Base-by-base conservation (phyloP, 2,888 invertebrate genomes). In the Stenurella melanura region DNA sequence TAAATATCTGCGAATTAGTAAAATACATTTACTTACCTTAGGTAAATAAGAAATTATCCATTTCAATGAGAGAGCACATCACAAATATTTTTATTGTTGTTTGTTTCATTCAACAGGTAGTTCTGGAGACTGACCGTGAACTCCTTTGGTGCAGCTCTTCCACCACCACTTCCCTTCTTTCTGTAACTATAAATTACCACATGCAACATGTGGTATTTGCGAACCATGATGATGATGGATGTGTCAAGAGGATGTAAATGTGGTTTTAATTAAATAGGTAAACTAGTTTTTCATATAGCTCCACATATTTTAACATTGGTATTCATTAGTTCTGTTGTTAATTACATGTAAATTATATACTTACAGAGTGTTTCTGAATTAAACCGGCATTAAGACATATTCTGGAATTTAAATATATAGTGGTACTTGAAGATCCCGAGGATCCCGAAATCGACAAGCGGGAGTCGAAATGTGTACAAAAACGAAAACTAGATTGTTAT, bases 91-190 rank as follows among this genome's bases (percentile, higher is more conserved):
- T 19, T 30, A 54, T 68, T 42, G 66, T 34, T 69, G 63, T 73
- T 72, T 75, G 67, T 71, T 73, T 72, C 70, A 75, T 74, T 75
- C 75, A 78, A 73, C 75, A 73, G 66, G 77, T 57, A 75, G 73
- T 72, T 74, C 73, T 57, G 60, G 30, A 60, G 42, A 74, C 73
- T 78, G 78, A 73, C 78, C 78, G 67, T 78, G 78, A 78, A 78
- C 78, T 75, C 76, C 60, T 60, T 34, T 60, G 21, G 17, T 70
- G 38, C 42, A 19, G 50, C 60, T 70, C 70, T 38, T 70, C 70
- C 30, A 70, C 70, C 70, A 70, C 57, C 42, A 60, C 42, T 19
- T 38, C 2, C 15, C 26, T 5, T 19, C 34, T 57, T 68, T 68
- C 34, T 57, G 17, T 67, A 9, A 15, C 30, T 61, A 61, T n/a